Evolutionary conservation across 2,888 invertebrate species (phyloP), one percentile per base, ranked within the genome.

Genomic region (Amiota mariae): DNA sequence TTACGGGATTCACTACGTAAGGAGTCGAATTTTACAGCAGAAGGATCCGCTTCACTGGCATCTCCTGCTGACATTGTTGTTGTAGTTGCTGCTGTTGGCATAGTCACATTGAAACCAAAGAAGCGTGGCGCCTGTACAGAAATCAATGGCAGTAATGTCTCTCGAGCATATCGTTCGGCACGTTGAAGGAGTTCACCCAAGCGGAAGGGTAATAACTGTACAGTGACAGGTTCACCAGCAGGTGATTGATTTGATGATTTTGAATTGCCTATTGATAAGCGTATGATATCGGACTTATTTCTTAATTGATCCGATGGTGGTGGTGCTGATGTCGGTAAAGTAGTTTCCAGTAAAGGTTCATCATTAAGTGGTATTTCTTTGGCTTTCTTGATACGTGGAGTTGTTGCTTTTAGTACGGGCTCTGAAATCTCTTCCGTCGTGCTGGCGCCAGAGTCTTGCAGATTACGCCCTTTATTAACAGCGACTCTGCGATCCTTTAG

Each of bases 111-210:
- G 78, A 93, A 92, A 79, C 93, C 91, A 11, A 93, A 93, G 76
- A 95, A 92, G 73, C 93, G 93, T 0, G 95, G 95, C 1, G 95
- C 95, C 88, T 95, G 95, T 63, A 94, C 94, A 13, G 95, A 95
- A 11, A 95, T 95, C 8, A 95, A 88, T 0, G 95, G 95, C 71
- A 95, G 88, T 1, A 95, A 90, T 0, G 95, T 95, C 87, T 95
- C 94, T 71, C 95, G 91, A 0, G 96, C 95, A 87, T 96, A 96
- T 68, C 93, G 92, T 85, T 96, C 96, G 0, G 96, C 96, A 80
- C 95, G 93, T 56, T 95, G 94, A 66, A 96, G 92, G 88, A 96
- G 93, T 6, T 94, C 94, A 0, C 95, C 95, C 1, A 96, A 89
- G 49, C 95, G 91, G 78, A 95, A 94, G 0, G 96, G 96, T 61